Evolutionary conservation across 2,888 invertebrate species (phyloP).

Genomic region (Physocephala rufipes): DNA sequence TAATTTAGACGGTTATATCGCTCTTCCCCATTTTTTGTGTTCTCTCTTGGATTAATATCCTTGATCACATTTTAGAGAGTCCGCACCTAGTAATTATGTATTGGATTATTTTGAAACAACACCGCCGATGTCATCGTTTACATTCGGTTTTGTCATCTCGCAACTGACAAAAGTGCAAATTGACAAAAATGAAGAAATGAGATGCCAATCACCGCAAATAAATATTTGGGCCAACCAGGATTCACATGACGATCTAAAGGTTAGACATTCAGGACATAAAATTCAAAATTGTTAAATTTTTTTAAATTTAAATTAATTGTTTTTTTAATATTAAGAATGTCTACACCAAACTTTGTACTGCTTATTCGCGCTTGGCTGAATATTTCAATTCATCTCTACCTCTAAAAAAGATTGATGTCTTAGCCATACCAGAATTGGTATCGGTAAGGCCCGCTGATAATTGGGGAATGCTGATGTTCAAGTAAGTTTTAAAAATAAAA

Average conservation of each 20-base stretch:
- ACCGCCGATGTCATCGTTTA: conserved; percentile 80
- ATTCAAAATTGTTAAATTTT: conserved; percentile 3
- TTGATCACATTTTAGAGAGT: conserved; percentile 49
- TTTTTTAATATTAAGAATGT: conserved; percentile 64
- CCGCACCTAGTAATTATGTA: conserved; percentile 66
- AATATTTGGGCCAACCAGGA: conserved; percentile 66
- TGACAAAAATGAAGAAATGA: conserved; percentile 17
- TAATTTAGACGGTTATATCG: not conserved
- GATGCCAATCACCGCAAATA: conserved; percentile 53
- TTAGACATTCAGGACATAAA: conserved; percentile 29
- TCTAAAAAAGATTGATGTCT: conserved; percentile 74
- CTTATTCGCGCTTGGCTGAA: conserved; percentile 71
- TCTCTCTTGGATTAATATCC: not conserved
- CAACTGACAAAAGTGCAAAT: conserved; percentile 67
- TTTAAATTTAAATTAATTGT: too few relatives aligned
- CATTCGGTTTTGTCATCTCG: conserved; percentile 77
- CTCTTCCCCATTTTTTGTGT: not conserved
- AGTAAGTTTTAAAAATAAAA: conserved; percentile 67
- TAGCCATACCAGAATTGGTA: conserved; percentile 77
- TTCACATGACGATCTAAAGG: conserved; percentile 65
- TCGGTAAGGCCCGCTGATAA: conserved; percentile 79
- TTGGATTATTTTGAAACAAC: conserved; percentile 77
- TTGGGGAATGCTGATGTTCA: conserved; percentile 83
- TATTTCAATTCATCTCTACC: conserved; percentile 76
- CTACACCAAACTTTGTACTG: conserved; percentile 69